Base-by-base conservation (phyloP, 2,113 vertebrate genomes). In the Thymallus thymallus region DNA sequence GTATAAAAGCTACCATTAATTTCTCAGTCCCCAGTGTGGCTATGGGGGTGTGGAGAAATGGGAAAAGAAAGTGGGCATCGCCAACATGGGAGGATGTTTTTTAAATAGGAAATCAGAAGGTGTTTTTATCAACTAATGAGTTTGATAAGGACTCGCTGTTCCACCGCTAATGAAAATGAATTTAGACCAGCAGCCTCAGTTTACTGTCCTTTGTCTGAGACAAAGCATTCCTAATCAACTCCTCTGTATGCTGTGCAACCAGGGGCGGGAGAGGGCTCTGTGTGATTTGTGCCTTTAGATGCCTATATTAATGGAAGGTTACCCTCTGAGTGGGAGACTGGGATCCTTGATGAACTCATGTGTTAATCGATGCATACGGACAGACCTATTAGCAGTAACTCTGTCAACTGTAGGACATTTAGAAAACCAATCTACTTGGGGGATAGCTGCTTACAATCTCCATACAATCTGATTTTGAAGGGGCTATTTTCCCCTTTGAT, bases 81-180 rank as follows among this genome's bases (percentile, higher is more conserved):
- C 26, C 76, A 79, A 80, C 45, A 23, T 79, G 69, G 82, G 82
- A 83, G 81, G 85, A 87, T 71, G 22, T 80, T 77, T 85, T 88
- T 89, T 82, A 89, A 60, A 91, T 90, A 76, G 86, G 77, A 89
- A 90, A 89, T 89, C 89, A 86, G 86, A 88, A 78, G 85, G 80
- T 84, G 88, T 91, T 91, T 41, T 90, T 91, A 91, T 91, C 88
- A 88, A 85, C 85, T 92, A 91, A 91, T 90, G 89, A 91, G 87
- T 91, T 89, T 86, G 87, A 88, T 89, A 90, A 82, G 82, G 79
- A 80, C 68, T 90, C 76, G 77, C 76, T 73, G 75, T 89, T 88
- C 82, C 82, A 82, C 77, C 32, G 83, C 85, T 87, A 88, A 91
- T 88, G 88, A 88, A 86, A 90, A 87, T 88, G 78, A 88, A 89